Evolutionary conservation across 35 echinoderm and acorn worm species (phyloP).

Genomic region (Heliocidaris erythrogramma): DNA sequence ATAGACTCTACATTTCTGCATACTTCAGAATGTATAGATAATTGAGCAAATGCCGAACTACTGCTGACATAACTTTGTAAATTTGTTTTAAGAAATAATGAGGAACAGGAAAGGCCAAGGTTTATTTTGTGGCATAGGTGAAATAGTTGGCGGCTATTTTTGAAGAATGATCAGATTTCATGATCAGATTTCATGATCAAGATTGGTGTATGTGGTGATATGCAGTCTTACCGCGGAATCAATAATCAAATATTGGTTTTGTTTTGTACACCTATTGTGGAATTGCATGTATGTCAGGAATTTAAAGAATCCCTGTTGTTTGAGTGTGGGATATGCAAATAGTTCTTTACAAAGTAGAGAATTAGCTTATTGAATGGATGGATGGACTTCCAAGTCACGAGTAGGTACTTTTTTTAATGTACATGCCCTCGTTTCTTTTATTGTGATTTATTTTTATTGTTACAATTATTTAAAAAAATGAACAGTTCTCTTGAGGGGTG

Average conservation of each 20-base stretch:
- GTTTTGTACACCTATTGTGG: neutral
- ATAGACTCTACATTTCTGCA: no score
- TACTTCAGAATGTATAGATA: neutral
- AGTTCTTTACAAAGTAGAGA: neutral
- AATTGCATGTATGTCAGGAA: neutral
- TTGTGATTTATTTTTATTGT: no score
- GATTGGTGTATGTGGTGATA: neutral
- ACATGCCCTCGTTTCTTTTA: no score
- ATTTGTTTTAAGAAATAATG: neutral
- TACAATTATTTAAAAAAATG: no score
- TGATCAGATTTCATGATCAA: neutral
- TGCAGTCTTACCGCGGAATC: neutral
- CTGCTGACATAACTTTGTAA: neutral
- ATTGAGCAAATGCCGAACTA: neutral
- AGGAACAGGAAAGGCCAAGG: neutral
- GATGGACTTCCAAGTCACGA: neutral
- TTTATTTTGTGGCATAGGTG: neutral
- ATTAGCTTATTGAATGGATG: neutral
- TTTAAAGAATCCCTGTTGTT: neutral
- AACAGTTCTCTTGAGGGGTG: no score
- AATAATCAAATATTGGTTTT: constrained; percentile 19
- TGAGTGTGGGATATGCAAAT: neutral
- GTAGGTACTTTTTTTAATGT: neutral
- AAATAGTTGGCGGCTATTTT: neutral
- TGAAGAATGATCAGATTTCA: neutral